These are phyloP conservation scores for Pseudococcus longispinus DNA, from an alignment of 2,888 invertebrate genomes.

Conservation along the genomic window DNA sequence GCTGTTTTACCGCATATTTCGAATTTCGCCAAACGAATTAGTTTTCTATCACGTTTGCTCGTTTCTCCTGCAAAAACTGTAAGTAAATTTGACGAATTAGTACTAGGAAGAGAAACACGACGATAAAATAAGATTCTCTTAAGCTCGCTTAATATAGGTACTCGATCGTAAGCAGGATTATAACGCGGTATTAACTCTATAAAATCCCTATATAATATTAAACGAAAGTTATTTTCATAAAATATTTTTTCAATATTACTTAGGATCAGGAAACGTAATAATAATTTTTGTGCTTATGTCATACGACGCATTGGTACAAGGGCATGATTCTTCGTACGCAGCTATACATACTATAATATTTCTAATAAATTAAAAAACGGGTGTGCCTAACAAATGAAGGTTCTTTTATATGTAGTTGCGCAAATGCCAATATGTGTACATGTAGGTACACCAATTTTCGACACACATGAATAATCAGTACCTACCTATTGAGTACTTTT, in stretches of 20 bases:
- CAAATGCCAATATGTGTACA: neutral
- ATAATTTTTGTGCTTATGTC: neutral
- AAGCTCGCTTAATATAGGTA: neutral
- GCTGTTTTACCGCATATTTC: neutral
- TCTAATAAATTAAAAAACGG: slow-evolving; percentile 31
- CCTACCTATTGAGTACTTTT: neutral
- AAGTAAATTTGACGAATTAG: neutral
- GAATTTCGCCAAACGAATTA: slow-evolving; percentile 23
- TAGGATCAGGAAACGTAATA: neutral
- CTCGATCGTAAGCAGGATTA: neutral
- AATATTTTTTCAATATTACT: neutral
- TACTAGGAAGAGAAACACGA: neutral
- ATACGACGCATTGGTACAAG: slow-evolving; percentile 6
- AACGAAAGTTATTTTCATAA: neutral
- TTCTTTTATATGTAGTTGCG: neutral
- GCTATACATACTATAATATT: neutral
- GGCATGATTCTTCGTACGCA: neutral
- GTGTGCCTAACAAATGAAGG: slow-evolving; percentile 36
- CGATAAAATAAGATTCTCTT: neutral
- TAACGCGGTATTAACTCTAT: neutral
- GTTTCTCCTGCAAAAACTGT: slow-evolving; percentile 45
- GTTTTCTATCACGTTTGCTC: slow-evolving; percentile 42
- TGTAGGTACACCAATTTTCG: neutral
- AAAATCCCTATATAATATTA: neutral
- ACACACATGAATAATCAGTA: slow-evolving; percentile 1